Conservation (phyloP, 2,888 invertebrate genomes). For the Cephus pulcher region DNA sequence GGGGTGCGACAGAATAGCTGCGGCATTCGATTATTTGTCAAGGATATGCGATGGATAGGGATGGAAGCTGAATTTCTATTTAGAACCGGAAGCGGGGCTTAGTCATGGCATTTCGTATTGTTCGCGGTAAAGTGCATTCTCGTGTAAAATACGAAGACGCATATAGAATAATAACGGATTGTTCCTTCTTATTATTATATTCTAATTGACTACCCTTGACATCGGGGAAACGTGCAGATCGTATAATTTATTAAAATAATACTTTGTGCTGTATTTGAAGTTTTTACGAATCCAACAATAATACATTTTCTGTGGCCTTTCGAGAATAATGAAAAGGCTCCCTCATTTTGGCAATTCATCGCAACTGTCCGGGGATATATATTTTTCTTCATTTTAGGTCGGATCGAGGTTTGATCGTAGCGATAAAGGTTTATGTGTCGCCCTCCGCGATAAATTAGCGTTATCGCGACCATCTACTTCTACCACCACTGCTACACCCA, state of each 20-base stretch:
- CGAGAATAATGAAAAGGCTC: not conserved
- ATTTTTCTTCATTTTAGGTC: not conserved
- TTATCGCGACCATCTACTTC: slow-evolving; percentile 9
- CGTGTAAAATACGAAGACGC: slow-evolving; percentile 8
- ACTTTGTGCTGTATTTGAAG: not conserved
- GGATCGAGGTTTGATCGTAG: not conserved
- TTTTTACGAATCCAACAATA: not conserved
- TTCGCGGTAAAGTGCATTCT: slow-evolving; percentile 17
- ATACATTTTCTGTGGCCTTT: not conserved
- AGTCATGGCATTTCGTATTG: slow-evolving; percentile 19
- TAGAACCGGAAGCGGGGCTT: slow-evolving; percentile 20
- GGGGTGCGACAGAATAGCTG: slow-evolving; percentile 35
- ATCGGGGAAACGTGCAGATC: not conserved
- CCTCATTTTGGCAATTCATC: not conserved
- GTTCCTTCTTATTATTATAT: not conserved
- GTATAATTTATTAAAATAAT: not conserved
- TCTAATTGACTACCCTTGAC: not conserved
- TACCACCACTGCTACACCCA: not conserved
- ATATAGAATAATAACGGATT: not conserved
- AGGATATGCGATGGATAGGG: slow-evolving; percentile 19
- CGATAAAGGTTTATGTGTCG: slow-evolving; percentile 3
- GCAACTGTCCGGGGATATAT: not conserved
- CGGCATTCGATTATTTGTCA: slow-evolving; percentile 49
- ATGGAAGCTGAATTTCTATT: slow-evolving; percentile 14
- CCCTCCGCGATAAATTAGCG: slow-evolving; percentile 15